phyloP scores from a whole-genome alignment of 2,888 invertebrate species.

The Drosophila picticornis region DNA sequence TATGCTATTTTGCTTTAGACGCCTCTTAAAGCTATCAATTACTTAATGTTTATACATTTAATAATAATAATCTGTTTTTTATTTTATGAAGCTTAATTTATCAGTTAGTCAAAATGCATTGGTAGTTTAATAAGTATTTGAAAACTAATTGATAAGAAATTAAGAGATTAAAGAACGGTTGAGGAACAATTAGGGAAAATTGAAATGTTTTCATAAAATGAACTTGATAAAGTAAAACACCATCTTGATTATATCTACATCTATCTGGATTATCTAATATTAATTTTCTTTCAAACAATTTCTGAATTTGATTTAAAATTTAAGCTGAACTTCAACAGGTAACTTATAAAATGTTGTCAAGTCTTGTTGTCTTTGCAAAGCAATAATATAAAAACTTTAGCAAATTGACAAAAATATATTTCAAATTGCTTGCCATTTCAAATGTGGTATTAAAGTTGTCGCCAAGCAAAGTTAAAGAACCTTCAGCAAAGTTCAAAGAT shows the following conservation, averaged over 20 bases:
- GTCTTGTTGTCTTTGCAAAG: background rate
- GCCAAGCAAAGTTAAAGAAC: slow-evolving; percentile 18
- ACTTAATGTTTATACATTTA: background rate
- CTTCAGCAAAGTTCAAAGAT: slow-evolving; percentile 58
- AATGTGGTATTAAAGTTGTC: slow-evolving; percentile 26
- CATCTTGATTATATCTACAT: background rate
- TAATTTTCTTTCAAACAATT: background rate
- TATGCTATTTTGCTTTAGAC: background rate
- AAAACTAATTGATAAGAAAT: background rate
- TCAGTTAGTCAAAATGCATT: background rate
- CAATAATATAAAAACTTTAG: background rate
- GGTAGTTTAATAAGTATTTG: background rate
- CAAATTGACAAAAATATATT: background rate
- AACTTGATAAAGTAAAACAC: background rate
- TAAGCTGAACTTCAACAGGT: background rate
- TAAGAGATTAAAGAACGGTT: background rate
- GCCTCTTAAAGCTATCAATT: background rate
- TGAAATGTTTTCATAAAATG: background rate
- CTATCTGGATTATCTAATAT: too few species aligned
- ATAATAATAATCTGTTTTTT: background rate
- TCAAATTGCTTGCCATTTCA: background rate
- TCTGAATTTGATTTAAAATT: background rate
- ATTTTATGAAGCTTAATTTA: background rate
- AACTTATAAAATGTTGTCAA: background rate
- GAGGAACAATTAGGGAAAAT: background rate